Percentiles rank a stretch among this genome's conserved stretches.
phyloP scores from a whole-genome alignment of 2,888 invertebrate species.

The Pammene aurita region DNA sequence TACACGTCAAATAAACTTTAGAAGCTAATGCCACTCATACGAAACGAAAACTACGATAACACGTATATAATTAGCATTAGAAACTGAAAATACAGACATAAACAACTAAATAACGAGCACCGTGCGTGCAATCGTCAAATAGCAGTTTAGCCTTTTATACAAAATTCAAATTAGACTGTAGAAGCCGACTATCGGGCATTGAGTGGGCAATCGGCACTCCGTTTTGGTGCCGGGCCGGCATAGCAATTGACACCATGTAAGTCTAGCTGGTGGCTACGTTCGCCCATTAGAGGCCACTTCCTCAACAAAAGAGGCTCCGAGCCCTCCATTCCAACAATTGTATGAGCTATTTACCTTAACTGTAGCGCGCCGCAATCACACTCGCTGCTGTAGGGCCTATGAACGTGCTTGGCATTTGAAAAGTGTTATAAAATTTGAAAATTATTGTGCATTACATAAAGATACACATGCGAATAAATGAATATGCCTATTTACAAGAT shows the following conservation, averaged over 20 bases:
- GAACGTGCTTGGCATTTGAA: conserved; percentile 56
- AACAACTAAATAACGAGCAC: conserved; percentile 40
- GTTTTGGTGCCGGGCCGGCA: conserved; percentile 55
- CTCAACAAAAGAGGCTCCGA: conserved; percentile 78
- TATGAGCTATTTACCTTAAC: conserved; percentile 84
- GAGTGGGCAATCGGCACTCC: conserved; percentile 56
- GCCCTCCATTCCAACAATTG: conserved; percentile 79
- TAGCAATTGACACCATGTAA: conserved; percentile 79
- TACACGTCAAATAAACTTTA: conserved; percentile 17
- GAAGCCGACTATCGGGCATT: conserved; percentile 54
- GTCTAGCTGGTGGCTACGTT: conserved; percentile 72
- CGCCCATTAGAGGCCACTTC: conserved; percentile 77
- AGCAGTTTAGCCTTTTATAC: conserved; percentile 62
- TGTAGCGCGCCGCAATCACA: conserved; percentile 76
- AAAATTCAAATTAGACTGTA: conserved; percentile 63
- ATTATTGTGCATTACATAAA: neutral
- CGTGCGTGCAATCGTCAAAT: conserved; percentile 44
- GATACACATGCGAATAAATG: no score
- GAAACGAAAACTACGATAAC: conserved; percentile 8
- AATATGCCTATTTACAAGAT: no score
- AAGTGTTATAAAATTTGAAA: conserved; percentile 9
- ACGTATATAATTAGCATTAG: conserved; percentile 35
- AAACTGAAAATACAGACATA: conserved; percentile 44
- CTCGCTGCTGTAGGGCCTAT: conserved; percentile 58
- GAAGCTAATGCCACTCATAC: conserved; percentile 13